Percentiles rank a stretch among this genome's conserved stretches.
Conservation (phyloP, 2,113 vertebrate species). For the Grus americana region DNA sequence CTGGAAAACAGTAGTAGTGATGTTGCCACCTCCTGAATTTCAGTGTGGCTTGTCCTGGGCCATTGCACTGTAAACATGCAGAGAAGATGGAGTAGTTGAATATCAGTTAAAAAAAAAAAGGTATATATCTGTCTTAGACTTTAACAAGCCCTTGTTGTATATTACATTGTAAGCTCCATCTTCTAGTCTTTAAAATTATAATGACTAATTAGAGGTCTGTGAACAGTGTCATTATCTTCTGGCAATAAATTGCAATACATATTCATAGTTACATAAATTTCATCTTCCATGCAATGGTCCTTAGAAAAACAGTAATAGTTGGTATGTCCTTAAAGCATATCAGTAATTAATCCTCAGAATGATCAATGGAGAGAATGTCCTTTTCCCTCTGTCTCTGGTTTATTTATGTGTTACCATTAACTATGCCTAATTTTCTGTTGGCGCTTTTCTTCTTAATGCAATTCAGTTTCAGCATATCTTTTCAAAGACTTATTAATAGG, state of each 20-base stretch:
- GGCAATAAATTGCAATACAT: neutral
- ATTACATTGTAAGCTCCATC: neutral
- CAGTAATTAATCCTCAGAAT: constrained; percentile 47
- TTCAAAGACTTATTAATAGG: constrained; percentile 77
- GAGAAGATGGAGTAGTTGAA: neutral
- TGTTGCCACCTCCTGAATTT: neutral
- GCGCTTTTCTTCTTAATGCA: constrained; percentile 71
- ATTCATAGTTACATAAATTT: neutral
- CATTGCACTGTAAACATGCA: neutral
- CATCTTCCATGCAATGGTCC: neutral
- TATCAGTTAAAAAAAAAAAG: neutral
- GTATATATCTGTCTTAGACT: neutral
- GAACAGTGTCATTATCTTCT: neutral
- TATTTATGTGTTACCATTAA: constrained; percentile 70
- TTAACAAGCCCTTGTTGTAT: neutral
- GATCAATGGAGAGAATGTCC: constrained; percentile 48
- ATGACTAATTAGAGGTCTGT: neutral
- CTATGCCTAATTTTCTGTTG: constrained; percentile 71
- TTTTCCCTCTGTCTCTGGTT: constrained; percentile 56
- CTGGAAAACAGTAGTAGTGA: neutral
- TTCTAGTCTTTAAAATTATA: constrained; percentile 26
- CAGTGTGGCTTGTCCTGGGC: neutral
- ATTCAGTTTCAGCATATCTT: constrained; percentile 78
- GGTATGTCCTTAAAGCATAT: neutral
- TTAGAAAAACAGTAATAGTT: constrained; percentile 60